Evolutionary conservation across 2,113 vertebrate genomes (phyloP).

Genomic region (Cynopterus brachyotis): DNA sequence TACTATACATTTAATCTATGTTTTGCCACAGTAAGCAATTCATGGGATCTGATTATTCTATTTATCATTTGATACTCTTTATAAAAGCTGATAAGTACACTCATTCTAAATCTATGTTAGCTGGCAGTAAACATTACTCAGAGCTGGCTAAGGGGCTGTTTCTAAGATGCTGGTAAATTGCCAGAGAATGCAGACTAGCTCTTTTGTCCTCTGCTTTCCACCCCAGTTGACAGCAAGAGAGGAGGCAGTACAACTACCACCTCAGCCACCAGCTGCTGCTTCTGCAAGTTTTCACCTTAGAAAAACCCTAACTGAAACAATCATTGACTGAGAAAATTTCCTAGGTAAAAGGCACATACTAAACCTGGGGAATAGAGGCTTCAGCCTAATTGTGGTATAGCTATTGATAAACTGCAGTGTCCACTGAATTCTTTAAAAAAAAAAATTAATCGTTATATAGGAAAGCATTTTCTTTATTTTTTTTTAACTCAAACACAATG

Average conservation of each 20-base stretch:
- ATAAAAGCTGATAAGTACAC: constrained; percentile 64
- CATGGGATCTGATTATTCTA: constrained; percentile 57
- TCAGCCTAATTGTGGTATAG: fast-evolving
- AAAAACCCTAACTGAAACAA: background rate
- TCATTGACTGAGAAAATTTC: background rate
- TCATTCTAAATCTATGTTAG: constrained; percentile 56
- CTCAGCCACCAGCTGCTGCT: background rate
- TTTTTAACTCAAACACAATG: background rate
- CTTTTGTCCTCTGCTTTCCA: background rate
- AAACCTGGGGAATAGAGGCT: background rate
- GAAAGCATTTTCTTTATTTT: background rate
- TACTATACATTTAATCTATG: constrained; percentile 62
- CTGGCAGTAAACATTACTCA: constrained; percentile 34
- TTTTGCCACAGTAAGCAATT: constrained; percentile 57
- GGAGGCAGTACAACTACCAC: background rate
- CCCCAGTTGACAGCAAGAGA: background rate
- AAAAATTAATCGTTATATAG: background rate
- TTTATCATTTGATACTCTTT: constrained; percentile 62
- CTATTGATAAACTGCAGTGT: background rate
- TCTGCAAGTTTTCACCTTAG: background rate
- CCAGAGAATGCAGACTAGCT: background rate
- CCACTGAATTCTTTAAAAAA: background rate
- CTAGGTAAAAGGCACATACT: background rate
- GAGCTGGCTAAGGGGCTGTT: background rate
- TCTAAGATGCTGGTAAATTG: background rate